These are phyloP conservation scores for Ophiodon elongatus DNA, from an alignment of 2,113 vertebrate species.

Conservation along the genomic window DNA sequence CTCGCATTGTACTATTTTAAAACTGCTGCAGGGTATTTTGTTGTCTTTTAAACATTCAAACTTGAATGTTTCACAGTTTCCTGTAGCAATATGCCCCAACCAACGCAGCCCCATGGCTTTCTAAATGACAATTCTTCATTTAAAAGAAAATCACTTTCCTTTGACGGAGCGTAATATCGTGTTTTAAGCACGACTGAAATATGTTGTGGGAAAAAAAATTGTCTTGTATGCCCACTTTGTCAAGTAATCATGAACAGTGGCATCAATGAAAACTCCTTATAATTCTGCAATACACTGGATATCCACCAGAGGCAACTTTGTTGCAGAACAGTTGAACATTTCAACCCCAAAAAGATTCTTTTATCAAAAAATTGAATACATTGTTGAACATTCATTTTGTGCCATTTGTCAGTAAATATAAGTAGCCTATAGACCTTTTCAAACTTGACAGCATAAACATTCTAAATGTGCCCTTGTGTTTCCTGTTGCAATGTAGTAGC, in stretches of 20 bases:
- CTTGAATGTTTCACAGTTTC: background rate
- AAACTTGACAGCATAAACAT: background rate
- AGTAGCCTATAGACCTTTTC: background rate
- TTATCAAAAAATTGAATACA: background rate
- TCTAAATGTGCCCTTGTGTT: too few relatives aligned
- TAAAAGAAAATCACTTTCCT: background rate
- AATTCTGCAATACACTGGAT: background rate
- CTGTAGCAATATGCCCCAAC: background rate
- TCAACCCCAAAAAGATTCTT: too few relatives aligned
- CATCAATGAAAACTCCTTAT: too few relatives aligned
- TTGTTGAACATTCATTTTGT: background rate
- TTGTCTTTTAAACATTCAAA: background rate
- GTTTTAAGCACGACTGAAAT: too few relatives aligned
- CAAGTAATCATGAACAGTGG: too few relatives aligned
- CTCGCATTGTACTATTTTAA: background rate
- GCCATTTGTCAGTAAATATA: background rate
- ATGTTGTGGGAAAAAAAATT: too few relatives aligned
- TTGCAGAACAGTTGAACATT: background rate
- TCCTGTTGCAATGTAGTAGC: too few relatives aligned
- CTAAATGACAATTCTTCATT: background rate
- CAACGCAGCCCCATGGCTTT: background rate
- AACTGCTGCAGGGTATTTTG: background rate
- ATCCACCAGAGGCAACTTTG: background rate
- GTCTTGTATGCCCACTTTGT: too few relatives aligned
- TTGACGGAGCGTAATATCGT: background rate